Evolutionary conservation across 2,113 vertebrate genomes (phyloP).

Genomic region (Dolichallabes microphthalmus): DNA sequence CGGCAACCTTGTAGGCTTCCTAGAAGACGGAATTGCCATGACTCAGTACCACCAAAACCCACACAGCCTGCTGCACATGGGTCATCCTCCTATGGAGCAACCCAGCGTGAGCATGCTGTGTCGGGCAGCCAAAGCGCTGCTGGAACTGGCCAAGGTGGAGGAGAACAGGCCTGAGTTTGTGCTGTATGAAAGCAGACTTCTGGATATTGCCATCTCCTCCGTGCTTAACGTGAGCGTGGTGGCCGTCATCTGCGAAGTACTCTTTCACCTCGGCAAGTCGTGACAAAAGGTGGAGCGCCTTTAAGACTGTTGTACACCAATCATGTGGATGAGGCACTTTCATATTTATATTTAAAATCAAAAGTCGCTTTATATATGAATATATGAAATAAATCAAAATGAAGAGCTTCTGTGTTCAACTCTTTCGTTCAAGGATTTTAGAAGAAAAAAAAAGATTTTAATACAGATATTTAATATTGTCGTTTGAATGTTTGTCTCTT

Average conservation of each 20-base stretch:
- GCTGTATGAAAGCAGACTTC: constrained; percentile 92
- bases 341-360: constrained; percentile 83
- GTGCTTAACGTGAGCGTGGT: constrained; percentile 90
- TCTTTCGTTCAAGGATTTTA: constrained; percentile 90
- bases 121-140: constrained; percentile 92
- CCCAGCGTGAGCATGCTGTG: constrained; percentile 98
- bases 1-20: constrained; percentile 90
- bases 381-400: constrained; percentile 65
- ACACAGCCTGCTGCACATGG: constrained; percentile 91
- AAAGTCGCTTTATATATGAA: constrained; percentile 67
- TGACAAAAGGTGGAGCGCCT: constrained; percentile 81
- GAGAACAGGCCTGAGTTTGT: constrained; percentile 96
- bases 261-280: constrained; percentile 95
- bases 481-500: constrained; percentile 80
- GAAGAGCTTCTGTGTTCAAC: constrained; percentile 80
- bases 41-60: constrained; percentile 97
- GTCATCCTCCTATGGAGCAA: constrained; percentile 83
- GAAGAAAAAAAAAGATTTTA: constrained; percentile 83
- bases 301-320: constrained; percentile 10
- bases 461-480: constrained; percentile 93
- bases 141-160: constrained; percentile 93
- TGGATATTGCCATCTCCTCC: constrained; percentile 96
- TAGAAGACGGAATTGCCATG: constrained; percentile 95
- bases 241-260: constrained; percentile 93
- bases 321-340: constrained; percentile 72